Evolutionary conservation across 1,140 invertebrate genomes (phyloP).

Genomic region (Drosophila ogumai): DNA sequence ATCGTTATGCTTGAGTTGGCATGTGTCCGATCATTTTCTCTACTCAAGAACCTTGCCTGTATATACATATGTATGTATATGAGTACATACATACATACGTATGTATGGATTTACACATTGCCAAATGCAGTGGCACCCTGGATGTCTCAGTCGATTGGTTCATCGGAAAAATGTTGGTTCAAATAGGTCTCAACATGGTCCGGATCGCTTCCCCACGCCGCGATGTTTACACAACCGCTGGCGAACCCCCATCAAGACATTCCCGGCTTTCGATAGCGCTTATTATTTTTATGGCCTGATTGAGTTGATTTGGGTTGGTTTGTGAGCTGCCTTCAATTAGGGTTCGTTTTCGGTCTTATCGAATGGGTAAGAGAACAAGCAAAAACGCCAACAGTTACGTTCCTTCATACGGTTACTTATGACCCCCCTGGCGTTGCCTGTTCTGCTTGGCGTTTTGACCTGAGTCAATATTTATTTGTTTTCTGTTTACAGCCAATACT

Average conservation of each 20-base stretch:
- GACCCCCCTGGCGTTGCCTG: background rate
- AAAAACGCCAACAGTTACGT: conserved; percentile 57
- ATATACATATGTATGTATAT: no score
- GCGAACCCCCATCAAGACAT: conserved; percentile 9
- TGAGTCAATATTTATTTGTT: conserved; percentile 77
- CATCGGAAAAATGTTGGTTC: conserved; percentile 51
- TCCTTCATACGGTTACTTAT: conserved; percentile 29
- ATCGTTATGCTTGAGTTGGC: conserved; percentile 53
- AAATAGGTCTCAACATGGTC: conserved; percentile 64
- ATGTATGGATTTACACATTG: background rate
- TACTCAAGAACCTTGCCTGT: conserved; percentile 6
- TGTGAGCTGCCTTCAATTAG: conserved; percentile 46
- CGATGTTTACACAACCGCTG: conserved; percentile 1
- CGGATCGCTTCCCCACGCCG: conserved; percentile 19
- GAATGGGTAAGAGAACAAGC: conserved; percentile 36
- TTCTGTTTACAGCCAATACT: conserved; percentile 62
- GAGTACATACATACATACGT: background rate
- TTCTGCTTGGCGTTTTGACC: conserved; percentile 46
- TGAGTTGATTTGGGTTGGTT: conserved; percentile 63
- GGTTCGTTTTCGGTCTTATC: conserved; percentile 67
- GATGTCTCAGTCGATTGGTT: conserved; percentile 45
- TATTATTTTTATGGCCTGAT: conserved; percentile 72
- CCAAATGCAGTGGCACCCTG: conserved; percentile 25
- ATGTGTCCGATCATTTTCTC: conserved; percentile 19
- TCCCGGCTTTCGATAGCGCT: conserved; percentile 10